These are phyloP conservation scores for Drosophila anomelani DNA, from an alignment of 2,888 invertebrate genomes.

Conservation along the genomic window DNA sequence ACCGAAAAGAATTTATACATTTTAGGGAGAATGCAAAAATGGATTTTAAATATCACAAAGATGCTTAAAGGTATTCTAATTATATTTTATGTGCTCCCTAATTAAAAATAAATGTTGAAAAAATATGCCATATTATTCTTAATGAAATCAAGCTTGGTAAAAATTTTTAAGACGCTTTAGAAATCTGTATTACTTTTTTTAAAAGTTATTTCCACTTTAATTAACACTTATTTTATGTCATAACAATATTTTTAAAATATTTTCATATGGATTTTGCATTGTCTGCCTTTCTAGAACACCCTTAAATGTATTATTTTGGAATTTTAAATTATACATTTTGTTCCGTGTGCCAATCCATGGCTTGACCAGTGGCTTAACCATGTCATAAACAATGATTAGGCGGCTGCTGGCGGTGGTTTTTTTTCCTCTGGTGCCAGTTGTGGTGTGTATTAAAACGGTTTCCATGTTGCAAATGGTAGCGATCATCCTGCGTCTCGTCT, in stretches of 20 bases:
- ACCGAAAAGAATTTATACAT: slow-evolving; percentile 9
- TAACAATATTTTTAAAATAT: neutral
- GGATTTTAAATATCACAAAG: neutral
- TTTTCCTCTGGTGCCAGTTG: slow-evolving; percentile 31
- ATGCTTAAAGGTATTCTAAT: too few relatives aligned
- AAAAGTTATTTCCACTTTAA: too few relatives aligned
- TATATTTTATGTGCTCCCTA: too few relatives aligned
- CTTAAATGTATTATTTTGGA: neutral
- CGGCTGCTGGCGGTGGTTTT: slow-evolving; percentile 44
- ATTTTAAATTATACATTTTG: neutral
- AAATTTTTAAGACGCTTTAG: neutral
- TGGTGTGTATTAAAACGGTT: slow-evolving; percentile 72
- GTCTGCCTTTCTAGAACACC: neutral
- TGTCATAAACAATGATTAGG: slow-evolving; percentile 78
- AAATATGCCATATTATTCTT: neutral
- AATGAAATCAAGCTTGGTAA: neutral
- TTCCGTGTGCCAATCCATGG: slow-evolving; percentile 12
- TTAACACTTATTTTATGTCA: neutral
- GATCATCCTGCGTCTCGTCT: slow-evolving; percentile 23
- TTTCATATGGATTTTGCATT: neutral
- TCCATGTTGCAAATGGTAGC: slow-evolving; percentile 47
- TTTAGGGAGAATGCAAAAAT: neutral
- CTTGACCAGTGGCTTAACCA: slow-evolving; percentile 45
- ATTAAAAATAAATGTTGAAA: too few relatives aligned
- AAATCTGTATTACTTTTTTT: too few relatives aligned